A percentile compares a stretch with the other conserved stretches of the same genome.
Evolutionary conservation across 64 coral and sea anemone species (phyloP).

Genomic region (Acropora yongei): DNA sequence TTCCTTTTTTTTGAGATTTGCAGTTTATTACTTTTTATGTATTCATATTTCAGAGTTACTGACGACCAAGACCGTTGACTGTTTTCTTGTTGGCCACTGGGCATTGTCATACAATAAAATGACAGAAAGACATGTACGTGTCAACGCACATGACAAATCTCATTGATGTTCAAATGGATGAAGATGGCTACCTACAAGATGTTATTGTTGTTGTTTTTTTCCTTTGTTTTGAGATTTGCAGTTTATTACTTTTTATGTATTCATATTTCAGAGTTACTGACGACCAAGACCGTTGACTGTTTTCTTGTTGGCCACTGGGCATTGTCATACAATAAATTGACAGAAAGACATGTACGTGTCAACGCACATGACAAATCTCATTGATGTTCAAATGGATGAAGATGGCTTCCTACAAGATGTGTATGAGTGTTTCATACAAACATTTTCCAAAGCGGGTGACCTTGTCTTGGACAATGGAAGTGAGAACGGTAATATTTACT

Average conservation of each 20-base stretch:
- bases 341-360: background rate
- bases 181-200: too few relatives aligned
- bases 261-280: background rate
- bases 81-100: slow-evolving; percentile 2
- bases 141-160: background rate
- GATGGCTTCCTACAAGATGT: too few relatives aligned
- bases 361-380: background rate
- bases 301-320: slow-evolving; percentile 2
- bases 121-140: background rate
- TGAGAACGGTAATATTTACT: too few relatives aligned
- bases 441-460: too few relatives aligned
- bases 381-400: background rate
- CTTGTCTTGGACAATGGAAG: too few relatives aligned
- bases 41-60: background rate
- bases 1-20: too few relatives aligned
- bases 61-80: background rate
- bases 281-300: background rate
- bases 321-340: background rate
- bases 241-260: background rate
- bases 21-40: background rate
- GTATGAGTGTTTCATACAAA: too few relatives aligned
- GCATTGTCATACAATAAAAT: background rate
- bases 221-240: too few relatives aligned
- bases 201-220: too few relatives aligned
- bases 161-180: too few relatives aligned